phyloP scores from a whole-genome alignment of 1,140 invertebrate species.

The Drosophila nigromelanica region DNA sequence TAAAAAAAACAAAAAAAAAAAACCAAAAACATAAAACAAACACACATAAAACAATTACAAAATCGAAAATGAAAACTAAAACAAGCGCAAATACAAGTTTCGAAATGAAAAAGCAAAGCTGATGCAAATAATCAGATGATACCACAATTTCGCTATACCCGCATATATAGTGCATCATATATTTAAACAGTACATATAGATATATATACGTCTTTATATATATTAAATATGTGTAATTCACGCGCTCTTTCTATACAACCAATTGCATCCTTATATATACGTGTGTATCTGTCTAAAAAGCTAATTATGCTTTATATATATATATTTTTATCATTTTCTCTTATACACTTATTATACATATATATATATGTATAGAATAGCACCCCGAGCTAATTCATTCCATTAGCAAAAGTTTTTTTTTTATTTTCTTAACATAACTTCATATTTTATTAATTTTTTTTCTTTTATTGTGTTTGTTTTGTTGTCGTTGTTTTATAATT shows the following conservation, averaged over 20 bases:
- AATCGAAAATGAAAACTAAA: slow-evolving; percentile 4
- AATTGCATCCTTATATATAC: slow-evolving; percentile 39
- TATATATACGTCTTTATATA: slow-evolving; percentile 7
- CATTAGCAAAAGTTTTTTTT: slow-evolving; percentile 63
- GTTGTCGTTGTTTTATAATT: slow-evolving; percentile 27
- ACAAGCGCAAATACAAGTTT: slow-evolving; percentile 36
- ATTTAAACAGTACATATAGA: slow-evolving; percentile 9
- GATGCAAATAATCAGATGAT: slow-evolving; percentile 20
- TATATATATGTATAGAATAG: slow-evolving; percentile 1
- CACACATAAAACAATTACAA: slow-evolving; percentile 33
- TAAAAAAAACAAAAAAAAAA: not conserved
- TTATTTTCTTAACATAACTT: slow-evolving; percentile 6
- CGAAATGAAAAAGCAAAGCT: slow-evolving; percentile 5
- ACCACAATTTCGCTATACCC: slow-evolving; percentile 36
- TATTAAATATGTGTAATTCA: slow-evolving; percentile 33
- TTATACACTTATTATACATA: slow-evolving; percentile 12
- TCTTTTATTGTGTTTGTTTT: slow-evolving; percentile 17
- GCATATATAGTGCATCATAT: slow-evolving; percentile 17
- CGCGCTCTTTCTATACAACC: slow-evolving; percentile 23
- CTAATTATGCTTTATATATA: slow-evolving; percentile 15
- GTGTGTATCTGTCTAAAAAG: slow-evolving; percentile 38
- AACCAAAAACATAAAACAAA: slow-evolving; percentile 15
- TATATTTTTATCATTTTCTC: slow-evolving; percentile 10
- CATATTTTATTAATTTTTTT: not conserved
- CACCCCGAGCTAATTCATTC: slow-evolving; percentile 63